Evolutionary conservation across 2,797 vertebrate genomes (phyloP).

Genomic region (Syndactyla subalaris): DNA sequence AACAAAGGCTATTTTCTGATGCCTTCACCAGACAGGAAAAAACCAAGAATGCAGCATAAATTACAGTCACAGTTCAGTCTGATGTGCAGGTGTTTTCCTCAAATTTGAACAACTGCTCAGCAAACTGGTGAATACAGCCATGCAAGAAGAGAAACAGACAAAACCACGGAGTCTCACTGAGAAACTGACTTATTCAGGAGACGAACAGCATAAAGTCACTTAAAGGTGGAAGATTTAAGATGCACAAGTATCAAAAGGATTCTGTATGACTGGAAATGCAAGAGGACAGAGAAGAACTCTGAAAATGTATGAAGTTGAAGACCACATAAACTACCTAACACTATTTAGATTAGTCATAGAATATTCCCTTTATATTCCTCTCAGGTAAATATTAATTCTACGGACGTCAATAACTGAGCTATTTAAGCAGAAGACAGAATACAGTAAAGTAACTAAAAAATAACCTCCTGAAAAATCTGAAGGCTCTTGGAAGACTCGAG

Average conservation of each 20-base stretch:
- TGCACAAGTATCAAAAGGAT: background rate
- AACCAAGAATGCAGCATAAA: background rate
- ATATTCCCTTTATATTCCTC: background rate
- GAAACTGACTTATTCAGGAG: background rate
- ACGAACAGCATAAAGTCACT: background rate
- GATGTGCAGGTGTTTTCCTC: background rate
- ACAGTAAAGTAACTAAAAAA: background rate
- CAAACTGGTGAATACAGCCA: background rate
- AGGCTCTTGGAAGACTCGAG: background rate
- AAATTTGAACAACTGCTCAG: background rate
- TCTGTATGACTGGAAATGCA: background rate
- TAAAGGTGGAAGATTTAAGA: background rate
- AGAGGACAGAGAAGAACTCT: background rate
- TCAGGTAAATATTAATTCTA: background rate
- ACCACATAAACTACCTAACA: background rate
- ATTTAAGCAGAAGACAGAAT: background rate
- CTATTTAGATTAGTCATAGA: background rate
- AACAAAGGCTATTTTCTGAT: background rate
- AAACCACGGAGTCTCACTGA: background rate
- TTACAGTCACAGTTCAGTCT: background rate
- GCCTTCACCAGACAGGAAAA: background rate
- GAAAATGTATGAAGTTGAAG: background rate
- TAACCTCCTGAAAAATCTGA: background rate
- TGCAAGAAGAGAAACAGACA: background rate
- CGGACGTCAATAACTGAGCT: background rate